Evolutionary conservation across 2,113 vertebrate species (phyloP), one percentile per base, ranked within the genome.

Genomic region (Petromus typicus): DNA sequence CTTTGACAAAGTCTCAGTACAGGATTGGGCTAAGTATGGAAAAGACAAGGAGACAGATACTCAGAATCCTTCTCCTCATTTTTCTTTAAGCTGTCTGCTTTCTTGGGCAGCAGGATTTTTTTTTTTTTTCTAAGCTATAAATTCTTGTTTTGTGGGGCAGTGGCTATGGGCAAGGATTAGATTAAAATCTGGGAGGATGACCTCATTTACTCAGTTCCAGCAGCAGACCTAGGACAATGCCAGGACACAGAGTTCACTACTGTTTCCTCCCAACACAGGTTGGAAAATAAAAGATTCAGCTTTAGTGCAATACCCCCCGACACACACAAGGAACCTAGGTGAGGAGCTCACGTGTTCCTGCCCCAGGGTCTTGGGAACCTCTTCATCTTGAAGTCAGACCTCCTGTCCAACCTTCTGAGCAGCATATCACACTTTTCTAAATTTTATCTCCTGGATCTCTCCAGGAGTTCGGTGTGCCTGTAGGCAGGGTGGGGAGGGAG

Each of bases 391-490:
- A 94, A 18, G 54, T 85, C 83, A 73, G 66, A 94, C 43, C 25
- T 34, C 20, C 22, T 76, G 61, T 76, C 88, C 92, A 59, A 56
- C 86, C 69, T 86, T 91, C 71, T 71, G 45, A 90, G 86, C 86
- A 93, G 86, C 84, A 94, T 37, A 61, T 56, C 90, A 95, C 63
- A 76, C 73, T 87, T 93, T 51, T 73, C 37, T 51, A 57, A 86
- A 90, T 20, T 83, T 76, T 75, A 86, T 43, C 67, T 76, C 64
- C 66, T 78, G 30, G 64, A 56, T 84, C 64, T 76, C 91, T 90
- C 48, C 16, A 7, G 17, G 40, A 57, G 71, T 13, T 63, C 51
- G 14, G 14, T 40, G n/a, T n/a, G 63, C 76, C 95, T 81, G 20
- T n/a, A 66, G 43, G 81, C 37, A 59, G 64, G 82, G 30, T 57